Evolutionary conservation across 2,888 invertebrate species (phyloP).

Genomic region (Limenitis camilla): DNA sequence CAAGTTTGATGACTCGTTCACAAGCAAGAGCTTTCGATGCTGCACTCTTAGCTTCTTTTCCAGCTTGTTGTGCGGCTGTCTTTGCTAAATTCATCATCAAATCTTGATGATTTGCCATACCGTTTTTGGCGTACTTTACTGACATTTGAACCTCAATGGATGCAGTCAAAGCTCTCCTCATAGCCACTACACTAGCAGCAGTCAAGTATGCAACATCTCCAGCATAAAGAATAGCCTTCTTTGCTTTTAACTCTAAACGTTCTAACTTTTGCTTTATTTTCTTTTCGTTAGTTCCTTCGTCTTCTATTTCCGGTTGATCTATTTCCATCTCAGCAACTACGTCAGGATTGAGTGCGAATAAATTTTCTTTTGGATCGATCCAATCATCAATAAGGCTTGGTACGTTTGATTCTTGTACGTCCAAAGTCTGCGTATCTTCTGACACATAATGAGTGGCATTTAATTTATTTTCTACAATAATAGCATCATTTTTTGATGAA

Average conservation of each 20-base stretch:
- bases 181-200: constrained; percentile 64
- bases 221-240: constrained; percentile 66
- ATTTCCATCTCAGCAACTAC: constrained; percentile 59
- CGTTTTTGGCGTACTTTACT: constrained; percentile 59
- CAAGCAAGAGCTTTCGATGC: constrained; percentile 60
- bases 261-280: constrained; percentile 56
- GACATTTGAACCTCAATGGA: constrained; percentile 69
- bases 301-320: constrained; percentile 54
- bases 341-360: constrained; percentile 49
- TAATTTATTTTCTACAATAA: constrained; percentile 48
- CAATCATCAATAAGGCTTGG: constrained; percentile 55
- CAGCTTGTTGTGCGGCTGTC: constrained; percentile 67
- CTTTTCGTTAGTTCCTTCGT: constrained; percentile 48
- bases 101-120: constrained; percentile 65
- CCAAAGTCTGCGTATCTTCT: constrained; percentile 38
- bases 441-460: constrained; percentile 44
- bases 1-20: constrained; percentile 60
- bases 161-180: constrained; percentile 63
- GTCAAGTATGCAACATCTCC: constrained; percentile 67
- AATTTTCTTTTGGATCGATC: constrained; percentile 47
- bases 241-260: constrained; percentile 58
- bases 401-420: constrained; percentile 43
- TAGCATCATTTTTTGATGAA: constrained; percentile 43
- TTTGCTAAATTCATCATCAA: constrained; percentile 69
- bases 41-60: constrained; percentile 65